Percentiles rank a stretch among this genome's conserved stretches.
phyloP scores from a whole-genome alignment of 1,140 invertebrate species.

The Formica exsecta region DNA sequence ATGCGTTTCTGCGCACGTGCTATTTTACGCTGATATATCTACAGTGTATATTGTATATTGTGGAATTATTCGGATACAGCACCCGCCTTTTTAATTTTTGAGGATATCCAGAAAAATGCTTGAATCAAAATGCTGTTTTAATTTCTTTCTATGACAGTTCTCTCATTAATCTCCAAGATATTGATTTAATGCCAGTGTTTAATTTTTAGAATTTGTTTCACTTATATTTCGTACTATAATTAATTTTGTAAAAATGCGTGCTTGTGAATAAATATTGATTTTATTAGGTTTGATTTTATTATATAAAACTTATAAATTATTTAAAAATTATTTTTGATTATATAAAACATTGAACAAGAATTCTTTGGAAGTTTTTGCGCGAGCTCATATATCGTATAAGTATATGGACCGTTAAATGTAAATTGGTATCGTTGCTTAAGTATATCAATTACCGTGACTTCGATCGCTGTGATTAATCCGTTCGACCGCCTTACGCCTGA shows the following conservation, averaged over 20 bases:
- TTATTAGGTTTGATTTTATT: not conserved
- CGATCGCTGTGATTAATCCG: conserved; percentile 67
- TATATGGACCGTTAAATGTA: conserved; percentile 19
- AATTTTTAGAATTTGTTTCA: not conserved
- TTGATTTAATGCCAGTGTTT: not conserved
- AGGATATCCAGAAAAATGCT: not conserved
- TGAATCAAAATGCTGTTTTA: not conserved
- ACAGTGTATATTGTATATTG: not conserved
- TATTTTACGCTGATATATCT: conserved; percentile 50
- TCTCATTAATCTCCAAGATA: not conserved
- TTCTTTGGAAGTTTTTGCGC: not conserved
- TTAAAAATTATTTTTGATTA: not conserved
- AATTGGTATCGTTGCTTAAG: conserved; percentile 25
- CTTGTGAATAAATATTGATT: not conserved
- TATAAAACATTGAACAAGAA: not conserved
- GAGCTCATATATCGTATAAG: conserved; percentile 5
- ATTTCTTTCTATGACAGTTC: not conserved
- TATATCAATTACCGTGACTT: conserved; percentile 58
- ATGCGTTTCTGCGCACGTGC: conserved; percentile 33
- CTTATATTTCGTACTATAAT: not conserved
- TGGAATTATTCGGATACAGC: not conserved
- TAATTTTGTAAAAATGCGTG: not conserved
- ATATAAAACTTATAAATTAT: not conserved
- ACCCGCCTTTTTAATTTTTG: not conserved
- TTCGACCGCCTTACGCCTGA: conserved; percentile 63